Evolutionary conservation across 1,140 invertebrate species (phyloP).

Genomic region (Oryzaephilus surinamensis): DNA sequence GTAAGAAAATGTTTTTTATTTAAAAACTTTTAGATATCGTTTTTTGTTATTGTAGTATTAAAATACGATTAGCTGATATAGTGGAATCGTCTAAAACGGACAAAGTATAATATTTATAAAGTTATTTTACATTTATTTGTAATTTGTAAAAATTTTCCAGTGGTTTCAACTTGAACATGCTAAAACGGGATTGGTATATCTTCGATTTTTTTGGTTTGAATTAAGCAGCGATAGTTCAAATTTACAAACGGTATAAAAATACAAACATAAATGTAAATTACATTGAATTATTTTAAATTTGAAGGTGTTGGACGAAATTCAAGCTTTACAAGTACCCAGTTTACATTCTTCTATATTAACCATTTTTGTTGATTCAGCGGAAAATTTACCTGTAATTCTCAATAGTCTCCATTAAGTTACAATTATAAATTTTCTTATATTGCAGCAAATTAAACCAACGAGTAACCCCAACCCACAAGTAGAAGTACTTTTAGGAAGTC

Average conservation of each 20-base stretch:
- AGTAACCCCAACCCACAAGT: slow-evolving; percentile 67
- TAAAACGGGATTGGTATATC: slow-evolving; percentile 78
- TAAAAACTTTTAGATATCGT: too few species aligned
- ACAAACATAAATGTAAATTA: neutral
- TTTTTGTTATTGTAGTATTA: too few species aligned
- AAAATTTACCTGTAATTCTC: too few species aligned
- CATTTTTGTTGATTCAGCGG: slow-evolving; percentile 80
- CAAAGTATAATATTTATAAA: too few species aligned
- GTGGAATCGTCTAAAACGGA: too few species aligned
- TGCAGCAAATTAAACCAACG: too few species aligned
- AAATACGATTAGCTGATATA: slow-evolving; percentile 55
- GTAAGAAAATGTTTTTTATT: too few species aligned
- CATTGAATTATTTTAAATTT: neutral
- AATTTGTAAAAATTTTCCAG: slow-evolving; percentile 37
- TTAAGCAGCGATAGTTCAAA: slow-evolving; percentile 57
- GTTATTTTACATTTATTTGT: too few species aligned
- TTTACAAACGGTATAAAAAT: slow-evolving; percentile 48
- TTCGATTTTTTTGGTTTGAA: slow-evolving; percentile 75
- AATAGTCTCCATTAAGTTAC: too few species aligned
- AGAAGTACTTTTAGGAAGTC: slow-evolving; percentile 58
- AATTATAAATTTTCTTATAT: too few species aligned
- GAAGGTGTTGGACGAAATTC: slow-evolving; percentile 62
- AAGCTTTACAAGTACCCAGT: slow-evolving; percentile 58
- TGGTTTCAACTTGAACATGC: slow-evolving; percentile 85
- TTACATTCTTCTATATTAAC: slow-evolving; percentile 67